Conservation (phyloP, 2,797 vertebrate genomes). For the Cephalopachus bancanus region DNA sequence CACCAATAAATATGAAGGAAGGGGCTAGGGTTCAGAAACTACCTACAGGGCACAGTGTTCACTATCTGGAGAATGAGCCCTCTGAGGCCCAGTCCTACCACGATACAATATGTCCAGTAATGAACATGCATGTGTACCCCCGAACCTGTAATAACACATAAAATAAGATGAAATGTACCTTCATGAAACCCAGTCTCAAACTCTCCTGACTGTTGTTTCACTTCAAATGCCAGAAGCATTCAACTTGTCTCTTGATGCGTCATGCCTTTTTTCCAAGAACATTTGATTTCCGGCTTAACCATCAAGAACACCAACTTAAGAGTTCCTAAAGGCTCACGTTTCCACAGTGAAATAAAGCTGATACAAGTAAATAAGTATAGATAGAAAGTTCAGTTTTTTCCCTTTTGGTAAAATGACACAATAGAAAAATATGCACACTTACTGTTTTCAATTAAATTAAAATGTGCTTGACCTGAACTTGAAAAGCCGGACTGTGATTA, state of each 20-base stretch:
- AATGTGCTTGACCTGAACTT: neutral
- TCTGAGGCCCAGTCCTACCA: too few species aligned
- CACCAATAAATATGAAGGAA: too few species aligned
- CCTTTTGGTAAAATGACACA: conserved; percentile 15
- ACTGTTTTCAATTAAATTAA: conserved; percentile 38
- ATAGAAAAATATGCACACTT: neutral
- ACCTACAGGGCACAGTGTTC: too few species aligned
- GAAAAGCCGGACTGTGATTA: neutral
- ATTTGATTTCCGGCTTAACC: neutral
- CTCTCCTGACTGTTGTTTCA: neutral
- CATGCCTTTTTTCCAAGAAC: neutral
- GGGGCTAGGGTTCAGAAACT: too few species aligned
- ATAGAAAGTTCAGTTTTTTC: neutral
- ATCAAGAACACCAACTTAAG: neutral
- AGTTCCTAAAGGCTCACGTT: neutral
- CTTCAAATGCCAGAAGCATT: neutral
- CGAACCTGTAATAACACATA: too few species aligned
- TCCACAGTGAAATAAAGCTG: neutral
- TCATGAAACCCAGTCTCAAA: neutral
- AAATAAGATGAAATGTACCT: too few species aligned
- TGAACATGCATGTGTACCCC: too few species aligned
- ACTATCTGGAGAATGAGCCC: too few species aligned
- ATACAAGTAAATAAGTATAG: neutral
- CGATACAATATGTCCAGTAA: too few species aligned
- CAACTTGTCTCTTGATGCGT: neutral